Evolutionary conservation across 1,140 invertebrate species (phyloP).

Genomic region (Tribolium castaneum): DNA sequence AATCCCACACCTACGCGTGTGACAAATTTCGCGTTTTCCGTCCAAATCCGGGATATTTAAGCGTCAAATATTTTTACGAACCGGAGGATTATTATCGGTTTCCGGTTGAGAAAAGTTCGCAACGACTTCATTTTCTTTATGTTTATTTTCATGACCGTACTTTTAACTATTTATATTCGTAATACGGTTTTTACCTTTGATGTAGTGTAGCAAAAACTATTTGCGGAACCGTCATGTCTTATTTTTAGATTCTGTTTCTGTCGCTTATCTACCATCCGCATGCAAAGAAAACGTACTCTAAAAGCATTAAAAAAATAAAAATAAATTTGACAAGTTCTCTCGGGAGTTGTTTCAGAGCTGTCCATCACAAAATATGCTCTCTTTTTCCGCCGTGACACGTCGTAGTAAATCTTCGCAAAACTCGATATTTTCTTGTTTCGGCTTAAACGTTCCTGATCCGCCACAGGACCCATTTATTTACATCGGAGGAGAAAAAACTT

Average conservation of each 20-base stretch:
- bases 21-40: not conserved
- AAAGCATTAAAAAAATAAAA: not conserved
- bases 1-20: not conserved
- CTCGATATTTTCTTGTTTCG: not conserved
- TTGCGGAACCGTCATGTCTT: not conserved
- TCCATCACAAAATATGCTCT: too few relatives aligned
- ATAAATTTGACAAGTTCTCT: not conserved
- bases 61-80: not conserved
- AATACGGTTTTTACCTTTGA: not conserved
- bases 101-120: not conserved
- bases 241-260: not conserved
- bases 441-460: not conserved
- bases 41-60: not conserved
- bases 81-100: not conserved
- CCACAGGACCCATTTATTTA: not conserved
- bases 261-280: not conserved
- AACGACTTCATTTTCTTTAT: not conserved
- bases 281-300: not conserved
- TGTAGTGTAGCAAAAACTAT: not conserved
- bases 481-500: not conserved
- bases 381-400: too few relatives aligned
- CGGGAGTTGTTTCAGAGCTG: not conserved
- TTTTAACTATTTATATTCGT: not conserved
- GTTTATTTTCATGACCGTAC: not conserved
- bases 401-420: not conserved